Base-by-base conservation (phyloP, 2,113 vertebrate species). In the Steatornis caripensis region DNA sequence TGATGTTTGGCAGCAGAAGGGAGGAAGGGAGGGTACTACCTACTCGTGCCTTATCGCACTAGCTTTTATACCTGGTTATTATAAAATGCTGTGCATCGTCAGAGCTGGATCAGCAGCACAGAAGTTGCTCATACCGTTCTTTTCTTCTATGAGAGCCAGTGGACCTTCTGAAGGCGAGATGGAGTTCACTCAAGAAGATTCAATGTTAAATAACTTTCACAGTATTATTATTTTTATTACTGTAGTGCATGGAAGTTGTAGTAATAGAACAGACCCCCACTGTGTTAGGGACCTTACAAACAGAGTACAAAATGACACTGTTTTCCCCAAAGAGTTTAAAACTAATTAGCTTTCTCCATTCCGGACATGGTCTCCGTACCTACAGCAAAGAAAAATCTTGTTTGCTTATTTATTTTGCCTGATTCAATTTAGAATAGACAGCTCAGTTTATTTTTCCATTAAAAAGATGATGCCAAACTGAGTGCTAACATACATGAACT, bases 401-500 rank as follows among this genome's bases (percentile, higher is more conserved):
- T 92, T 96, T 95, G 96, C 72, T 93, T 94, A 95, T 95, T 96
- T 95, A 94, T 97, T 96, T 96, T 93, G 32, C 75, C 81, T 92
- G 62, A 88, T 94, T 91, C 81, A 83, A 89, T 95, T 95, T 95
- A 58, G 66, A 92, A 76, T 64, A 94, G 87, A 94, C 49, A 92
- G 72, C 18, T 92, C 45, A 26, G 87, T 93, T 97, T 97, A 93
- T 95, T 97, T 96, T 97, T 97, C 87, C 80, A 21, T 80, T 95
- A 83, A 91, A 96, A 92, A 84, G 86, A 95, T 69, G 85, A 93
- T 94, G 60, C 84, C 91, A 96, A 93, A 80, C 87, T 81, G 51
- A 93, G 84, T 87, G 70, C 65, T 95, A 80, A 69, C 94, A 95
- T 43, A 90, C 77, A 57, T 71, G 90, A 95, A 95, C 77, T 78